Conservation (phyloP, 92 coral and sea anemone species). For the Bergia puertoricense region DNA sequence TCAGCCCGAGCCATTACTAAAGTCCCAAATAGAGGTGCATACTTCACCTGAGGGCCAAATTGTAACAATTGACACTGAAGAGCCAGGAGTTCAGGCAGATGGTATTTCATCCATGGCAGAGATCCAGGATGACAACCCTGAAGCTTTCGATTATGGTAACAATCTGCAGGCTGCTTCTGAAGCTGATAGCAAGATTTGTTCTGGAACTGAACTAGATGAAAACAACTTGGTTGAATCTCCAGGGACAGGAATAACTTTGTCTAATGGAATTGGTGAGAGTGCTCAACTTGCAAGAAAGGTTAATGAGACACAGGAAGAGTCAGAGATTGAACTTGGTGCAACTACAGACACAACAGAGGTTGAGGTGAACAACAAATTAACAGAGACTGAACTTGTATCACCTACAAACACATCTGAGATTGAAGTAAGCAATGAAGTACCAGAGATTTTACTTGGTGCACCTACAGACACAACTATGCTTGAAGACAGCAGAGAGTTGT, state of each 20-base stretch:
- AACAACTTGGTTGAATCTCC: constrained; percentile 2
- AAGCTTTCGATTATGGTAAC: not conserved
- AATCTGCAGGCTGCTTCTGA: not conserved
- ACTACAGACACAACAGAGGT: not conserved
- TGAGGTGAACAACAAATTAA: not conserved
- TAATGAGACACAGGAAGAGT: not conserved
- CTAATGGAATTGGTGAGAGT: not conserved
- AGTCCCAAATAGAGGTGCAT: not conserved
- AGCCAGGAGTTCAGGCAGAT: not conserved
- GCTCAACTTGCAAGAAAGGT: not conserved
- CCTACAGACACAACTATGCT: not conserved
- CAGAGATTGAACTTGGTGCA: not conserved
- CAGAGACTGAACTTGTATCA: not conserved
- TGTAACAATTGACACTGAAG: not conserved
- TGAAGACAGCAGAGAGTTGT: not conserved
- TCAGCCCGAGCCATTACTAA: not conserved
- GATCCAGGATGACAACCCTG: not conserved
- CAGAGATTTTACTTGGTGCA: not conserved
- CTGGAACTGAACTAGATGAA: not conserved
- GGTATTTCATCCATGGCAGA: not conserved
- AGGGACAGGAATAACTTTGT: not conserved
- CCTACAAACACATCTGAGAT: not conserved
- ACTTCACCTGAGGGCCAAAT: not conserved
- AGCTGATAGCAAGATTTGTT: not conserved
- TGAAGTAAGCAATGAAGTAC: not conserved